Base-by-base conservation (phyloP, 2,113 vertebrate genomes). In the Phrynocephalus versicolor region DNA sequence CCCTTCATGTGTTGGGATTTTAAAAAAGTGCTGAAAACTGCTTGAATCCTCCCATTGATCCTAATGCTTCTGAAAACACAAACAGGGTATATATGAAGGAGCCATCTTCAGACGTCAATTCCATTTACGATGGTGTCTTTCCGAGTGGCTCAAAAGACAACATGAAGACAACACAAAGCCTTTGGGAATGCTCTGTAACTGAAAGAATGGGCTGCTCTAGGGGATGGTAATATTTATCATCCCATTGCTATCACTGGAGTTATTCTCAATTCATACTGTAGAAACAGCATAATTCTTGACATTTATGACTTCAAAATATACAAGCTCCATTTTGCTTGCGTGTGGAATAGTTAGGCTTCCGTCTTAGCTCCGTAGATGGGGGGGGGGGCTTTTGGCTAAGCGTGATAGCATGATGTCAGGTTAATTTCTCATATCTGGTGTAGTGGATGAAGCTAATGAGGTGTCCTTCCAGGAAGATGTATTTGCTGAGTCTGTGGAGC, bases 161-260 rank as follows among this genome's bases (percentile, higher is more conserved):
- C 73, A 55, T 30, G n/a, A 72, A 72, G 41, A 12, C 16, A 18
- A 55, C 58, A 74, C 74, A 35, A 80, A 80, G 62, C 51, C 25
- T 91, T 87, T 0, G 86, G 55, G 90, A 76, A 51, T 83, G 33
- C 79, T 58, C 64, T 85, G 80, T 87, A 87, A 84, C 79, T 62
- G 80, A 87, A 87, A 85, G 88, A 93, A 67, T 65, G 83, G 77
- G 21, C 67, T 67, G 71, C 45, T 91, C 67, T 90, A 90, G 87
- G 89, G n/a, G 86, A 72, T 87, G 10, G 0, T 90, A 87, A 77
- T 83, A 55, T 39, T 83, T 83, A 65, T 88, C 88, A 87, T 89
- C 90, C 80, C 37, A 14, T 41, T 89, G 81, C 65, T 82, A 89
- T 92, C 79, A 23, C 18, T 86, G 2, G 85, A 89, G 62, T 60